phyloP scores from a whole-genome alignment of 2,113 vertebrate genomes.

The Aviceda subcristata region DNA sequence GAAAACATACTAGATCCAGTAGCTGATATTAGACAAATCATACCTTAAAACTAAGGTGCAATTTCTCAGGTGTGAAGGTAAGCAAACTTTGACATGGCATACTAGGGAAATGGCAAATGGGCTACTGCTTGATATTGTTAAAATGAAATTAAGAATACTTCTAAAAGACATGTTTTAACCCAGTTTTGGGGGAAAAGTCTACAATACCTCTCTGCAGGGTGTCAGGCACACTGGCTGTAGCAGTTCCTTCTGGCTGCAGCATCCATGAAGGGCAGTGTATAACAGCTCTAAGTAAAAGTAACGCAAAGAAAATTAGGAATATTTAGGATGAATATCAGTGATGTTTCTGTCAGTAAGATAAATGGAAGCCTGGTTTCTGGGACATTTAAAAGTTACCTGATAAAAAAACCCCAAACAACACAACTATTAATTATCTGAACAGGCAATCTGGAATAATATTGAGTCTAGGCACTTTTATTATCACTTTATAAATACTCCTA shows the following conservation, averaged over 20 bases:
- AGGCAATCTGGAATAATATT: neutral
- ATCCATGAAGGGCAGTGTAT: neutral
- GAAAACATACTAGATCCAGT: neutral
- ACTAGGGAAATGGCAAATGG: neutral
- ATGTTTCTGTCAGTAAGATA: conserved; percentile 47
- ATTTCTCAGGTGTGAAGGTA: neutral
- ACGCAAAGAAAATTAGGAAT: neutral
- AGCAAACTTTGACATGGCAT: neutral
- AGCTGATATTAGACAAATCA: neutral
- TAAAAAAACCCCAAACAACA: neutral
- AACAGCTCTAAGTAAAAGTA: neutral
- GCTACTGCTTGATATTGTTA: neutral
- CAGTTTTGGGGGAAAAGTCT: neutral
- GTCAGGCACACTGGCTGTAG: neutral
- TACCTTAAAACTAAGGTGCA: neutral
- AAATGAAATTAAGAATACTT: neutral
- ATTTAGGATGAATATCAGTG: conserved; percentile 21
- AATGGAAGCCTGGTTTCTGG: neutral
- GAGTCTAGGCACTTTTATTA: neutral
- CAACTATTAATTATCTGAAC: conserved; percentile 8
- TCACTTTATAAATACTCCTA: conserved; percentile 8
- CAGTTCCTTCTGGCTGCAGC: neutral
- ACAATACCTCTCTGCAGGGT: neutral
- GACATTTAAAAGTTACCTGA: neutral
- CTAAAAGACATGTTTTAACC: neutral